phyloP scores from a whole-genome alignment of 2,113 vertebrate genomes.

The Triplophysa dalaica region DNA sequence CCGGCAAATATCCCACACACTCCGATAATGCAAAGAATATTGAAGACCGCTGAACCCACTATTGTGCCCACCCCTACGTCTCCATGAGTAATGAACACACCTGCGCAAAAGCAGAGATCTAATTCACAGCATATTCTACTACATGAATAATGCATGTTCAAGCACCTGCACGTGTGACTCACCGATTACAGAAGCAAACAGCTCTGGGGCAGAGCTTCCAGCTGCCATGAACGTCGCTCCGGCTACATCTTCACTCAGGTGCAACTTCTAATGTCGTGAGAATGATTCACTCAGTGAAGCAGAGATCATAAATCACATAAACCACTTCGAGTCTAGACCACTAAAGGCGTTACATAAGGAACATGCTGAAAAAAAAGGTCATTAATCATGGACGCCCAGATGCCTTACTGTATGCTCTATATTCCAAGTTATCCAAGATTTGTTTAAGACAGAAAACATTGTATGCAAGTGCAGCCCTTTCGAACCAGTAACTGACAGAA shows the following conservation, averaged over 20 bases:
- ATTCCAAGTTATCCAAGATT: too few relatives aligned
- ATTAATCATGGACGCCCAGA: too few relatives aligned
- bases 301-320: neutral
- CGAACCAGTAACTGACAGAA: neutral
- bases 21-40: conserved; percentile 87
- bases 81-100: conserved; percentile 88
- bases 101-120: conserved; percentile 62
- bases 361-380: too few relatives aligned
- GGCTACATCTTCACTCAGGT: conserved; percentile 87
- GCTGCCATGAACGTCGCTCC: conserved; percentile 92
- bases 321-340: too few relatives aligned
- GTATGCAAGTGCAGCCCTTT: too few relatives aligned
- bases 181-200: conserved; percentile 90
- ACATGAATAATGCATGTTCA: conserved; percentile 23
- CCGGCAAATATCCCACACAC: conserved; percentile 87
- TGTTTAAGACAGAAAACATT: too few relatives aligned
- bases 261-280: conserved; percentile 77
- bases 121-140: neutral
- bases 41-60: conserved; percentile 88
- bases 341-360: too few relatives aligned
- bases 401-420: too few relatives aligned
- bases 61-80: conserved; percentile 90
- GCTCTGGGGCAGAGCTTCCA: conserved; percentile 87
- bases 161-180: conserved; percentile 48
- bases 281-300: conserved; percentile 20